A percentile compares a stretch with the other conserved stretches of the same genome.
phyloP scores from a whole-genome alignment of 2,797 vertebrate genomes.

The Petrocephalus schoutedeni region DNA sequence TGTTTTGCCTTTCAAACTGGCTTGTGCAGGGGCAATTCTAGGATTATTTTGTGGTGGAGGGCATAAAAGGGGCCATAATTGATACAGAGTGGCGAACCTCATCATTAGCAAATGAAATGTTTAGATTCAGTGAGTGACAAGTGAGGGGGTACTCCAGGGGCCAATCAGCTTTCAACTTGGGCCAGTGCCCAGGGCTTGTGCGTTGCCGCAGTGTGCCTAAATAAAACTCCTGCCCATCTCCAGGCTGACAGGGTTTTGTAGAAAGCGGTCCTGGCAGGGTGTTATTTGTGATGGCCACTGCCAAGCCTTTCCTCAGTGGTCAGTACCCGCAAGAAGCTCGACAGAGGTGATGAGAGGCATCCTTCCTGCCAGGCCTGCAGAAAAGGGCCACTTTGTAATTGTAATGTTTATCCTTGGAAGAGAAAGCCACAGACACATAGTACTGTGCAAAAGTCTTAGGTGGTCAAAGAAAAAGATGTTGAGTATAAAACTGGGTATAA shows the following conservation, averaged over 20 bases:
- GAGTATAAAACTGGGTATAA: background rate
- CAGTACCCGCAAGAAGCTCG: background rate
- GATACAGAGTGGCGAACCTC: no score
- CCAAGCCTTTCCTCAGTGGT: constrained; percentile 35
- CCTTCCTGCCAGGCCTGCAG: background rate
- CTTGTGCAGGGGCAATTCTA: background rate
- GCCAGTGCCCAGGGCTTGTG: background rate
- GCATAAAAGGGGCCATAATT: background rate
- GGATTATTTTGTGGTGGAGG: background rate
- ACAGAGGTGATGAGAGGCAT: constrained; percentile 34
- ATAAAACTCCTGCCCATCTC: background rate
- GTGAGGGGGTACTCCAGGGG: background rate
- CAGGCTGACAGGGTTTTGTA: background rate
- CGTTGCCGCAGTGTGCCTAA: background rate
- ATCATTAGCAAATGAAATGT: background rate
- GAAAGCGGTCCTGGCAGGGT: constrained; percentile 17
- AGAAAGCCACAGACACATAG: background rate
- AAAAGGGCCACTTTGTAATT: constrained; percentile 24
- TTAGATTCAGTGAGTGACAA: background rate
- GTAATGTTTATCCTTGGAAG: background rate
- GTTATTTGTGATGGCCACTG: constrained; percentile 11
- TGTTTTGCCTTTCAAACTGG: background rate
- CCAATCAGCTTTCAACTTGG: background rate
- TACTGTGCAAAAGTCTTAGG: background rate
- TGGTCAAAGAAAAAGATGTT: background rate